Evolutionary conservation across 2,888 invertebrate genomes (phyloP).

Genomic region (Margaritifera margaritifera): DNA sequence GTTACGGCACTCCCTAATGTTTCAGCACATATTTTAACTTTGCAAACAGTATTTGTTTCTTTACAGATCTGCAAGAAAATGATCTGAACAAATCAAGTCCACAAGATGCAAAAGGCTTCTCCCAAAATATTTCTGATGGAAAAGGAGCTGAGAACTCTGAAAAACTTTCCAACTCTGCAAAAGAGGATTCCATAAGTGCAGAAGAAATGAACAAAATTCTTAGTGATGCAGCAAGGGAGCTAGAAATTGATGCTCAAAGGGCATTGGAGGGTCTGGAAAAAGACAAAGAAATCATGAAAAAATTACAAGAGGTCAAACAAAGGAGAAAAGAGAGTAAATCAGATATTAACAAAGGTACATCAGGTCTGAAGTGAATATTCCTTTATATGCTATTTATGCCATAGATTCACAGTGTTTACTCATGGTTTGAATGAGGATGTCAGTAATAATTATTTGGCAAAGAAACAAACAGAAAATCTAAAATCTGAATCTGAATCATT

Average conservation of each 20-base stretch:
- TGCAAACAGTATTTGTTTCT: background rate
- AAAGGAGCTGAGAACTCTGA: conserved; percentile 2
- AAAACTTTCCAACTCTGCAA: conserved; percentile 6
- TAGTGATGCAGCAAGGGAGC: conserved; percentile 53
- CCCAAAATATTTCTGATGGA: conserved; percentile 35
- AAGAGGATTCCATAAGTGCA: conserved; percentile 37
- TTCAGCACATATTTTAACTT: too few species aligned
- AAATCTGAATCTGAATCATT: too few species aligned
- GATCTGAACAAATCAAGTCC: conserved; percentile 49
- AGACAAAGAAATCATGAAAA: conserved; percentile 65
- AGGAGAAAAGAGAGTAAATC: conserved; percentile 59
- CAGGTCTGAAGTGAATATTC: too few species aligned
- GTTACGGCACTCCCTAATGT: too few species aligned
- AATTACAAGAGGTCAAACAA: conserved; percentile 68
- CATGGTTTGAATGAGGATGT: too few species aligned
- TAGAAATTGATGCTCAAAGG: conserved; percentile 62
- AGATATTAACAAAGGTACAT: conserved; percentile 34
- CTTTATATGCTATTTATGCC: too few species aligned
- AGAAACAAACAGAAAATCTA: too few species aligned
- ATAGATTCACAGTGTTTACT: too few species aligned
- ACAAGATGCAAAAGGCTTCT: conserved; percentile 41
- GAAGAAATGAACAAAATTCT: conserved; percentile 61
- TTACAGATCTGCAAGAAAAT: conserved; percentile 35
- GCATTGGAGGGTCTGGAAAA: conserved; percentile 57
- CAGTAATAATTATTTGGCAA: too few species aligned